Conservation (phyloP, 2,888 invertebrate genomes). For the Polyommatus icarus region DNA sequence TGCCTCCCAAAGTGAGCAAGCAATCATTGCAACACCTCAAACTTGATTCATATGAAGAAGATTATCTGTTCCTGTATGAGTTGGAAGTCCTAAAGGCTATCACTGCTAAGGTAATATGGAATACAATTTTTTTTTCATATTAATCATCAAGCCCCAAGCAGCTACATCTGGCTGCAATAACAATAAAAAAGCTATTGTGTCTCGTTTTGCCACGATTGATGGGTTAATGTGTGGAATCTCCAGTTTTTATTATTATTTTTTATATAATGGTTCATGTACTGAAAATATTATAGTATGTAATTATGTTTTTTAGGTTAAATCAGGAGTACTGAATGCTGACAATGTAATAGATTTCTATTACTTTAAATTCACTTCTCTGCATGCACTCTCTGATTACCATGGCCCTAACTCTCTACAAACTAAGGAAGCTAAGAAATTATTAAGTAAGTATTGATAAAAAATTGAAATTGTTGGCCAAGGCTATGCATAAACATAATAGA, state of each 20-base stretch:
- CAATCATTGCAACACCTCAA: constrained; percentile 59
- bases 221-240: too few species aligned
- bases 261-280: not conserved
- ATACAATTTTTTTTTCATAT: not conserved
- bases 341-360: constrained; percentile 83
- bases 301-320: constrained; percentile 59
- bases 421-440: constrained; percentile 82
- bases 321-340: constrained; percentile 74
- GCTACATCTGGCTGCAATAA: too few species aligned
- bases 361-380: constrained; percentile 83
- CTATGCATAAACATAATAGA: too few species aligned
- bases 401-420: constrained; percentile 83
- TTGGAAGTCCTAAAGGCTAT: constrained; percentile 81
- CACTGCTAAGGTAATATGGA: constrained; percentile 67
- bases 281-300: not conserved
- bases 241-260: not conserved
- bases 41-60: constrained; percentile 73
- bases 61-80: constrained; percentile 82
- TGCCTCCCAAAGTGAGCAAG: constrained; percentile 55
- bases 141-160: too few species aligned
- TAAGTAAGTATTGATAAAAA: constrained; percentile 65
- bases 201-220: too few species aligned
- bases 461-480: not conserved
- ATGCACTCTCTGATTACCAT: constrained; percentile 82
- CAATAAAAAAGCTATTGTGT: too few species aligned